These are phyloP conservation scores for Anarsia innoxiella DNA, from an alignment of 2,888 invertebrate genomes.

Conservation along the genomic window DNA sequence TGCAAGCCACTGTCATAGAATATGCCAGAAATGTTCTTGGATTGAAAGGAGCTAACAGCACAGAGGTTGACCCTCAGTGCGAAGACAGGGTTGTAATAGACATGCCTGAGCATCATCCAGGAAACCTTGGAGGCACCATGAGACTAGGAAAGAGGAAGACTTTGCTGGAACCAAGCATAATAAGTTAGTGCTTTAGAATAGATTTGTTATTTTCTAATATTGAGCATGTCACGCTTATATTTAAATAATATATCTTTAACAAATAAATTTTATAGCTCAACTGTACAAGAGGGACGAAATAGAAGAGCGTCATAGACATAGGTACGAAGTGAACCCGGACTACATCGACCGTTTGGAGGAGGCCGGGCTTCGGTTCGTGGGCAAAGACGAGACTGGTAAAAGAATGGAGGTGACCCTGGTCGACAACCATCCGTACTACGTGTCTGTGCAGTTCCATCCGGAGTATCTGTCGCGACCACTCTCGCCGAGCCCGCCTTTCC, in stretches of 20 bases:
- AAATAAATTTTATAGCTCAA: slow-evolving; percentile 77
- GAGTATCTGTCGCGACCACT: slow-evolving; percentile 96
- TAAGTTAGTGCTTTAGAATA: slow-evolving; percentile 79
- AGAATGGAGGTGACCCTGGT: slow-evolving; percentile 97
- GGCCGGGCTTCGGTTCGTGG: slow-evolving; percentile 92
- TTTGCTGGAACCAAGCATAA: slow-evolving; percentile 79
- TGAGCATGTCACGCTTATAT: too few relatives aligned
- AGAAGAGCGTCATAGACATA: slow-evolving; percentile 96
- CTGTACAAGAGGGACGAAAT: slow-evolving; percentile 87
- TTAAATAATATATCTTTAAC: too few relatives aligned
- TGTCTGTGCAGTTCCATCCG: slow-evolving; percentile 98
- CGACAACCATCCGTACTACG: slow-evolving; percentile 91
- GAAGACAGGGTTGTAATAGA: slow-evolving; percentile 92
- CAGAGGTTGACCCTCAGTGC: slow-evolving; percentile 86
- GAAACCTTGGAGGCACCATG: slow-evolving; percentile 98
- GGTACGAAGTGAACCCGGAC: slow-evolving; percentile 97
- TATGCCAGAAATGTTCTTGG: slow-evolving; percentile 90
- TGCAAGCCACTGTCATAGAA: slow-evolving; percentile 98
- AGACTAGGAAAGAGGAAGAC: slow-evolving; percentile 95
- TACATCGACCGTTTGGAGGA: slow-evolving; percentile 86
- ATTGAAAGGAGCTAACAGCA: slow-evolving; percentile 86
- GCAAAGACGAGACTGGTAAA: slow-evolving; percentile 85
- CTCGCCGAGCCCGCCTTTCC: slow-evolving; percentile 94
- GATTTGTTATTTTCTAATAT: too few relatives aligned
- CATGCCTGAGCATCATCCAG: slow-evolving; percentile 98